Evolutionary conservation across 2,113 vertebrate genomes (phyloP).

Genomic region (Athene noctua): DNA sequence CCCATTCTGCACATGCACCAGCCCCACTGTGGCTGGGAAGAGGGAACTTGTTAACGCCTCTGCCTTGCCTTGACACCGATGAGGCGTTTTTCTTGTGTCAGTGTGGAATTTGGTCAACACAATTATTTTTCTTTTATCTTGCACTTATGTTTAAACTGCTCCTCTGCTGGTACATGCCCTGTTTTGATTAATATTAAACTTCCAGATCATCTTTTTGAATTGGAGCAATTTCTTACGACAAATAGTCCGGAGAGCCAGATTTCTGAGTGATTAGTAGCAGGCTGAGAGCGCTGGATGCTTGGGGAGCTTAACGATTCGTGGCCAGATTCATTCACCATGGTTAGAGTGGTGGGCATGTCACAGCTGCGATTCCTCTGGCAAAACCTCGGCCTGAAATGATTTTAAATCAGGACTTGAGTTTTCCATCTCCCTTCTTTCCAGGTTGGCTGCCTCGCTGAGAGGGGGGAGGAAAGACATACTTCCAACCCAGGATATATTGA

Average conservation of each 20-base stretch:
- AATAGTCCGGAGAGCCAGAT: constrained; percentile 57
- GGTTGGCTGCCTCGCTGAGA: background rate
- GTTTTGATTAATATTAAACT: constrained; percentile 74
- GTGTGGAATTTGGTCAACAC: background rate
- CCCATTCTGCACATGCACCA: background rate
- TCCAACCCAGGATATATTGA: background rate
- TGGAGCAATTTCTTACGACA: constrained; percentile 71
- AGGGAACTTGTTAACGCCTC: background rate
- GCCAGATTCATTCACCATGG: constrained; percentile 64
- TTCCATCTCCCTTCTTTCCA: background rate
- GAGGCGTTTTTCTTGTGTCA: background rate
- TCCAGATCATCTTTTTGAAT: constrained; percentile 69
- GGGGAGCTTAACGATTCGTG: constrained; percentile 68
- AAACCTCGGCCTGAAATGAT: constrained; percentile 8
- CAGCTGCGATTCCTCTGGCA: constrained; percentile 34
- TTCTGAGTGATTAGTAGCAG: constrained; percentile 72
- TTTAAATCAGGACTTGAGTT: constrained; percentile 30
- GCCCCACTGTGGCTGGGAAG: background rate
- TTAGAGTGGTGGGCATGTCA: constrained; percentile 48
- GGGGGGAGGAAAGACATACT: background rate
- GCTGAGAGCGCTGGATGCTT: constrained; percentile 42
- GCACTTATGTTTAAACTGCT: constrained; percentile 28
- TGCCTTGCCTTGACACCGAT: background rate
- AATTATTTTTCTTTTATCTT: constrained; percentile 64
- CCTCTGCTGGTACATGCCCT: constrained; percentile 47